Evolutionary conservation across 2,113 vertebrate genomes (phyloP).

Genomic region (Leptocoma aspasia): DNA sequence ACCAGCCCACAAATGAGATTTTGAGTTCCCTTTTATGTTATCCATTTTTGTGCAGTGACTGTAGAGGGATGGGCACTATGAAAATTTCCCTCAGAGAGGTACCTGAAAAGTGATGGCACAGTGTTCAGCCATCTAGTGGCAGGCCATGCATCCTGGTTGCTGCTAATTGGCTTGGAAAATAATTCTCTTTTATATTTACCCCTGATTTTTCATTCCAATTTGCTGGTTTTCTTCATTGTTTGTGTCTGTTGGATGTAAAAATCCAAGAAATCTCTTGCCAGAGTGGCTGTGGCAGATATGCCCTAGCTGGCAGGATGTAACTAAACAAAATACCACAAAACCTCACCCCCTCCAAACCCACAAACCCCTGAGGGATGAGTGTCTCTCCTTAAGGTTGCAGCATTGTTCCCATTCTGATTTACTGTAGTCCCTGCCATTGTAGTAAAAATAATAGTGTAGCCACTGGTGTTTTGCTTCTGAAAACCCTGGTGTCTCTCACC

Average conservation of each 20-base stretch:
- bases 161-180: neutral
- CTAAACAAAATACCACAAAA: neutral
- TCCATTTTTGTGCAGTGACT: neutral
- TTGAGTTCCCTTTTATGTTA: neutral
- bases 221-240: neutral
- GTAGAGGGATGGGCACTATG: neutral
- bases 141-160: neutral
- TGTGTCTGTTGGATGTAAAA: neutral
- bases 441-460: neutral
- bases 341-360: neutral
- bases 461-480: neutral
- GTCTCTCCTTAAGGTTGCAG: neutral
- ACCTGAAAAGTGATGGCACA: neutral
- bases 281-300: neutral
- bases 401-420: neutral
- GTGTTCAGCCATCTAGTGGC: neutral
- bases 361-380: neutral
- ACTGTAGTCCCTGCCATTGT: neutral
- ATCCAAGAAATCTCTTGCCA: neutral
- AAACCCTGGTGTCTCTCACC: neutral
- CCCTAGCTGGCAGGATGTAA: neutral
- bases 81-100: fast-evolving
- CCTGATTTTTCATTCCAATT: neutral
- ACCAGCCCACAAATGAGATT: neutral
- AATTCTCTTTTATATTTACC: neutral